Evolutionary conservation across 2,888 invertebrate species (phyloP), one percentile per base, ranked within the genome.

Genomic region (Drosophila birchii): DNA sequence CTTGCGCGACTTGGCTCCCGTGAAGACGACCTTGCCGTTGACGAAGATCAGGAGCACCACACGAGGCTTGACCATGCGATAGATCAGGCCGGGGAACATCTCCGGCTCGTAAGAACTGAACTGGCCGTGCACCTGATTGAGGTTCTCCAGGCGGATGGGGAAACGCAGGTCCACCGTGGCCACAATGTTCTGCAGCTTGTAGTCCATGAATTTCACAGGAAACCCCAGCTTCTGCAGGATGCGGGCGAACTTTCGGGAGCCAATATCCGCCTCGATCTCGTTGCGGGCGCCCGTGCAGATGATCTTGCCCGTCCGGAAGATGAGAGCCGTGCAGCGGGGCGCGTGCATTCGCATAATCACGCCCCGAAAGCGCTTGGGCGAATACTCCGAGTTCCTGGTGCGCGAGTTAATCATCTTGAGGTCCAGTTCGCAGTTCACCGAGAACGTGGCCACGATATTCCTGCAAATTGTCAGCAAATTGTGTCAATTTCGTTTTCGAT

Each of bases 1-100:
- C 89, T 95, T 94, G 79, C 98, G 94, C 54, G 96, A 96, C 93
- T 99, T 99, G 36, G 98, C 99, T 78, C 95, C 95, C 89, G 99
- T 99, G 76, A 99, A 96, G 2, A 99, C 99, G 79, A 99, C 96
- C 94, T 99, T 99, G 62, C 99, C 99, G 92, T 99, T 99, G 1
- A 99, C 99, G 94, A 99, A 99, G 92, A 99, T 99, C 14, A 99
- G 94, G 75, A 99, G 93, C 0, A 99, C 99, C 78, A 99, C 96
- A 80, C 98, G 95, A 0, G 99, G 99, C 89, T 97, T 96, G 44
- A 99, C 97, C 98, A 99, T 97, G 87, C 99, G 94, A 92, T 99
- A 99, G 66, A 99, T 98, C 36, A 99, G 94, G n/a, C 99, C 99
- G 9, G 99, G 99, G 93, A 99, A 99, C 62, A 99, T 93, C 93